These are phyloP conservation scores for Acanthopagrus latus DNA, from an alignment of 2,797 vertebrate genomes.

Conservation along the genomic window DNA sequence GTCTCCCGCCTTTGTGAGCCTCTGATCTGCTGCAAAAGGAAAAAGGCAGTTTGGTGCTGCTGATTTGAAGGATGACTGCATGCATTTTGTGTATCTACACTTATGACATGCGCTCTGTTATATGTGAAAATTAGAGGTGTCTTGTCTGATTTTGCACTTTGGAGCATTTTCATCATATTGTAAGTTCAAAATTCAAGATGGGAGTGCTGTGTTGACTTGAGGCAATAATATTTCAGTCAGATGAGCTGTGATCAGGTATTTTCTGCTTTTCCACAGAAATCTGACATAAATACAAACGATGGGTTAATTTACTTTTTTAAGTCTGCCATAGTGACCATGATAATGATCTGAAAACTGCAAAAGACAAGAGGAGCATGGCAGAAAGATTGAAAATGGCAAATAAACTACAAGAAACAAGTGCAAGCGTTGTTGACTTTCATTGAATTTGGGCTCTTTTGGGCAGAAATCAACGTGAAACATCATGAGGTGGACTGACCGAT, in stretches of 20 bases:
- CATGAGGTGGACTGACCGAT: background rate
- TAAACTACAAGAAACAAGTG: background rate
- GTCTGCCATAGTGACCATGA: background rate
- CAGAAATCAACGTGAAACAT: background rate
- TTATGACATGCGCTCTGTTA: background rate
- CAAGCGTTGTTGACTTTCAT: background rate
- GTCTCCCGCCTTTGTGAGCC: background rate
- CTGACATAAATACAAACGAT: background rate
- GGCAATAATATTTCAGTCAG: background rate
- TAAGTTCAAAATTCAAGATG: background rate
- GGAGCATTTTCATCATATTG: background rate
- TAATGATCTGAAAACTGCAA: background rate
- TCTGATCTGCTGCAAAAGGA: slow-evolving; percentile 27
- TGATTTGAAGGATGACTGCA: slow-evolving; percentile 35
- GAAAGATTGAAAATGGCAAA: background rate
- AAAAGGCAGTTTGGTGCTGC: slow-evolving; percentile 3
- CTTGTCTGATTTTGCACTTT: slow-evolving; percentile 1
- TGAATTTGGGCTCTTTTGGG: background rate
- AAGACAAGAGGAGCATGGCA: background rate
- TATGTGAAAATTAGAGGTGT: background rate
- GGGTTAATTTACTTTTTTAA: background rate
- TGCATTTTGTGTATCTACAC: background rate
- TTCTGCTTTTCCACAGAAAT: slow-evolving; percentile 1
- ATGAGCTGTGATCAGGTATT: background rate
- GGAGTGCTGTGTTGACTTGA: background rate